Percentiles rank a stretch among this genome's conserved stretches.
Evolutionary conservation across 1,140 invertebrate genomes (phyloP).

Genomic region (Glomeris maerens): DNA sequence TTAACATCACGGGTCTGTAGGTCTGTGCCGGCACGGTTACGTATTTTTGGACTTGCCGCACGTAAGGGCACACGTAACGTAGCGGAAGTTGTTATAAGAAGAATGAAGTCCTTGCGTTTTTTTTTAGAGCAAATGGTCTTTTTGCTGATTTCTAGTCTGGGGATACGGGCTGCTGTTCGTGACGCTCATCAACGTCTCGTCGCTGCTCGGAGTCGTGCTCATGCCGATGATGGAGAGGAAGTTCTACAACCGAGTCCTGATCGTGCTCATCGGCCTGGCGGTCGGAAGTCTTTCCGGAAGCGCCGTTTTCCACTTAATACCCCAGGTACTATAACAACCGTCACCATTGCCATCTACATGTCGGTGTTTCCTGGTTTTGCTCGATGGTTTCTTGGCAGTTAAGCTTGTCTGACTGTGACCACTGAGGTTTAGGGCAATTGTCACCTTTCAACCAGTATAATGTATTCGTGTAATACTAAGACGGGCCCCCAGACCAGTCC

Average conservation of each 20-base stretch:
- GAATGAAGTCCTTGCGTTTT: neutral
- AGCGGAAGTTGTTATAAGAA: neutral
- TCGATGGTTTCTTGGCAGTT: neutral
- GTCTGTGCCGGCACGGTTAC: too few relatives aligned
- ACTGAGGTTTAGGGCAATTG: too few relatives aligned
- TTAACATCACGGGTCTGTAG: too few relatives aligned
- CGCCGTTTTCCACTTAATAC: constrained; percentile 47
- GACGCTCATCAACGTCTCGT: constrained; percentile 45
- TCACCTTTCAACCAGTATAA: too few relatives aligned
- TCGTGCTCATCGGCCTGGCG: constrained; percentile 47
- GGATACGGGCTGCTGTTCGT: constrained; percentile 43
- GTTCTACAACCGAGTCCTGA: constrained; percentile 41
- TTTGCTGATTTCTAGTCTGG: constrained; percentile 37
- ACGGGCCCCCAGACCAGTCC: too few relatives aligned
- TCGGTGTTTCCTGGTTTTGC: neutral
- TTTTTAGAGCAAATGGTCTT: neutral
- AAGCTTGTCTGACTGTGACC: too few relatives aligned
- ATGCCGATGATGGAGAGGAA: constrained; percentile 43
- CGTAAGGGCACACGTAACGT: neutral
- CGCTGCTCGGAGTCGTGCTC: constrained; percentile 43
- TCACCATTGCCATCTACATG: neutral
- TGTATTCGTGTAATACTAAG: too few relatives aligned
- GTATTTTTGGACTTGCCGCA: neutral
- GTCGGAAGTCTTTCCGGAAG: constrained; percentile 47
- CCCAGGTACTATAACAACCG: constrained; percentile 39